Evolutionary conservation across 92 coral and sea anemone genomes (phyloP), one percentile per base, ranked within the genome.

Genomic region (Chrysogorgia sp.): DNA sequence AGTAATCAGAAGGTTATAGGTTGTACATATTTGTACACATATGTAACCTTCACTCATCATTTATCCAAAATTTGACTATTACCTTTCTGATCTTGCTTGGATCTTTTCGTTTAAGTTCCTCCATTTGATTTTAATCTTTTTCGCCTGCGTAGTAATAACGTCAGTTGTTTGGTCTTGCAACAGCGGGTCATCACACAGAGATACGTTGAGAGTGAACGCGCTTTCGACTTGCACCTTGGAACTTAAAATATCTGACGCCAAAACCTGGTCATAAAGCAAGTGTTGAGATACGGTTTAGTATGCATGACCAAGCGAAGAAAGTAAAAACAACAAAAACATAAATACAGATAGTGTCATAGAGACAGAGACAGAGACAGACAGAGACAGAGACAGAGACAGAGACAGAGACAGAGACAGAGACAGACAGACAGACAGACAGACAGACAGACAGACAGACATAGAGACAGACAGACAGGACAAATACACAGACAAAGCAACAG

Each of bases 31-130:
- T 23, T 52, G 6, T 37, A 37, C 43, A 4, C 12, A 5, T 12
- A 37, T 22, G 30, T 58, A 22, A 26, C 58, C 23, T 52, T 4
- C 20, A 17, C 34, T 26, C 19, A 5, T 1, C 43, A 37, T 7
- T 15, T 12, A n/a, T n/a, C 53, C 14, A 47, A 47, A 9, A 26
- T 69, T 22, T 25, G 4, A 7, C 20, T 17, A 14, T 2, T 55
- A 72, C 79, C 79, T 72, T 72, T 72, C 79, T 15, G 79, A 72
- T 72, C 58, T 72, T 26, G 65, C 65, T 34, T 72, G 79, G 29
- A 72, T 34, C 24, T 10, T 72, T 24, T 72, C 79, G 14, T 29
- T 72, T 40, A 72, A 56, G 30, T 72, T 53, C 25, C 64, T 72
- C 52, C 64, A 72, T 56, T 53, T 72, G 1, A 53, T 72, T 34